These are phyloP conservation scores for Pandemis heparana DNA, from an alignment of 2,888 invertebrate species.

Conservation along the genomic window DNA sequence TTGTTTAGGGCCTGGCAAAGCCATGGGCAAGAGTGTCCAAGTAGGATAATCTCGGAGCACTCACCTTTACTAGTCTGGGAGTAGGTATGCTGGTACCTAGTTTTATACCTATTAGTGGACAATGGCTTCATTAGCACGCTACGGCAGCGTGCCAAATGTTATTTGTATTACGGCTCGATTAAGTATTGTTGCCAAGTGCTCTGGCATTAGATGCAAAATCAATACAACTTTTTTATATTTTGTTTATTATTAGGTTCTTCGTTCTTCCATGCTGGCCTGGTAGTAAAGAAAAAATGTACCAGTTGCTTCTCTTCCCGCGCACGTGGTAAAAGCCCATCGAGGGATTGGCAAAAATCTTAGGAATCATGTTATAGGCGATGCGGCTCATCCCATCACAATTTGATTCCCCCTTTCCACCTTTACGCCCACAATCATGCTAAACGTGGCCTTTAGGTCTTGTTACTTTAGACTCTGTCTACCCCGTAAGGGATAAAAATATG, in stretches of 20 bases:
- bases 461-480: no score
- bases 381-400: no score
- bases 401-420: no score
- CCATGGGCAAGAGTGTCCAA: background rate
- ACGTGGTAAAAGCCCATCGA: no score
- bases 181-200: constrained; percentile 31
- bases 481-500: no score
- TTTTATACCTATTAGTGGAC: constrained; percentile 20
- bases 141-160: constrained; percentile 38
- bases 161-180: constrained; percentile 24
- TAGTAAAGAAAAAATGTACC: no score
- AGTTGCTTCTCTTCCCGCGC: no score
- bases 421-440: no score
- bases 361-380: no score
- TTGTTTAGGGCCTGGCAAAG: background rate
- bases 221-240: background rate
- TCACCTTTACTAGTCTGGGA: constrained; percentile 23
- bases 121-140: constrained; percentile 36
- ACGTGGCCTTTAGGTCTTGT: no score
- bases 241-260: background rate
- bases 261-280: no score
- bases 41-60: constrained; percentile 17
- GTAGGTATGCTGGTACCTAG: background rate
- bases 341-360: no score
- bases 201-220: constrained; percentile 7